phyloP scores from a whole-genome alignment of 2,797 vertebrate species.

The Argentina silus region DNA sequence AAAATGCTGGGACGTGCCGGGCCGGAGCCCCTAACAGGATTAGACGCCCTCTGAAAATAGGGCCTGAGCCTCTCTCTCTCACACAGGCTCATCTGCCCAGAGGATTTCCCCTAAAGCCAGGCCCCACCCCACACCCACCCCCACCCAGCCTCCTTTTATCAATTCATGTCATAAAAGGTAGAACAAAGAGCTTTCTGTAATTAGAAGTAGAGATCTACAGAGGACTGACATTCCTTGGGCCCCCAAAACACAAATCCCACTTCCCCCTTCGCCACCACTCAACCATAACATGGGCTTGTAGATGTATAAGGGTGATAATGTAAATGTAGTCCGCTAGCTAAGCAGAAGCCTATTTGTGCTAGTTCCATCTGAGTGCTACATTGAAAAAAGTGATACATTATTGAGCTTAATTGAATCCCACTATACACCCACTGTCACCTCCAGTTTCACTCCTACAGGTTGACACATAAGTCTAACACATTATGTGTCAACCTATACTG shows the following conservation, averaged over 20 bases:
- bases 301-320: constrained; percentile 75
- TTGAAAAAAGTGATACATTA: constrained; percentile 78
- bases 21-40: constrained; percentile 75
- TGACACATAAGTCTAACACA: constrained; percentile 67
- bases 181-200: constrained; percentile 83
- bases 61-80: constrained; percentile 57
- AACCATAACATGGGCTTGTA: constrained; percentile 61
- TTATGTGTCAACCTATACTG: constrained; percentile 75
- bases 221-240: constrained; percentile 72
- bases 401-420: constrained; percentile 78
- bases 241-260: constrained; percentile 63
- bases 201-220: constrained; percentile 79
- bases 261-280: constrained; percentile 40
- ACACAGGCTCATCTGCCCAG: constrained; percentile 67
- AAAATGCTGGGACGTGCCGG: constrained; percentile 35
- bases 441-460: constrained; percentile 54
- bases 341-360: constrained; percentile 55
- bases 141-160: constrained; percentile 75
- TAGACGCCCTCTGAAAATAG: constrained; percentile 72
- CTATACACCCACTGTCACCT: constrained; percentile 71
- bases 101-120: constrained; percentile 43
- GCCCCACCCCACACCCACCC: constrained; percentile 49
- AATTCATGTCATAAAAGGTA: constrained; percentile 85
- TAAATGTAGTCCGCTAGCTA: constrained; percentile 67
- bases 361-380: constrained; percentile 74